phyloP scores from a whole-genome alignment of 2,113 vertebrate species.

The Glaucomys volans region DNA sequence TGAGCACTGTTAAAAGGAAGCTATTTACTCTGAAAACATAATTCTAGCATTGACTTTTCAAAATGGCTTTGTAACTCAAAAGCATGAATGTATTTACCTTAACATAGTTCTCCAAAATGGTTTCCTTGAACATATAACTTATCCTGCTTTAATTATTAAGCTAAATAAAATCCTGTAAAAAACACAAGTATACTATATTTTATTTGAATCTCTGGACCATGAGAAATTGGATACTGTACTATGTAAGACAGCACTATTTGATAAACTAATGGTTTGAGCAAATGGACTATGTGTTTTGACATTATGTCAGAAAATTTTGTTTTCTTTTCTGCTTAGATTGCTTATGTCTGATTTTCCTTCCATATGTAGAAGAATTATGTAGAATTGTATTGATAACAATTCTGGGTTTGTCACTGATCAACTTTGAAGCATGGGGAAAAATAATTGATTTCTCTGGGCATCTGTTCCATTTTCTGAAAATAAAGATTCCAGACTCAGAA shows the following conservation, averaged over 20 bases:
- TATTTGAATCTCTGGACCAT: background rate
- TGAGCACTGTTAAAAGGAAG: background rate
- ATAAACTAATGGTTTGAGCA: conserved; percentile 21
- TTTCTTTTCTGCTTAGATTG: background rate
- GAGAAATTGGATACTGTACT: background rate
- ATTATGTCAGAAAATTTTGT: background rate
- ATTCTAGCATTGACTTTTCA: conserved; percentile 29
- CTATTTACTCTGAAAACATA: conserved; percentile 2
- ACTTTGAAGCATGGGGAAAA: conserved; percentile 12
- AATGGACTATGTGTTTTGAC: background rate
- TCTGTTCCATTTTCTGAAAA: conserved; percentile 3
- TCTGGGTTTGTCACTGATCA: background rate
- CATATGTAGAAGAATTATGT: background rate
- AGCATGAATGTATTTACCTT: conserved; percentile 42
- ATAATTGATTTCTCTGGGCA: background rate
- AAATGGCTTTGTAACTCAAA: conserved; percentile 11
- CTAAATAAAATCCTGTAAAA: background rate
- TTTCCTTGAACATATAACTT: conserved; percentile 23
- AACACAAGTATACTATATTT: conserved; percentile 14
- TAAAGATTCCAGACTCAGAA: background rate
- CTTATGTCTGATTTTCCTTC: background rate
- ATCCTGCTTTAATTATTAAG: background rate
- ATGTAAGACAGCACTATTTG: background rate
- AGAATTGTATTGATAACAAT: background rate
- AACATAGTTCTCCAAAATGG: background rate